Conservation (phyloP, 2,113 vertebrate genomes). For the Pelvicachromis taeniatus region DNA sequence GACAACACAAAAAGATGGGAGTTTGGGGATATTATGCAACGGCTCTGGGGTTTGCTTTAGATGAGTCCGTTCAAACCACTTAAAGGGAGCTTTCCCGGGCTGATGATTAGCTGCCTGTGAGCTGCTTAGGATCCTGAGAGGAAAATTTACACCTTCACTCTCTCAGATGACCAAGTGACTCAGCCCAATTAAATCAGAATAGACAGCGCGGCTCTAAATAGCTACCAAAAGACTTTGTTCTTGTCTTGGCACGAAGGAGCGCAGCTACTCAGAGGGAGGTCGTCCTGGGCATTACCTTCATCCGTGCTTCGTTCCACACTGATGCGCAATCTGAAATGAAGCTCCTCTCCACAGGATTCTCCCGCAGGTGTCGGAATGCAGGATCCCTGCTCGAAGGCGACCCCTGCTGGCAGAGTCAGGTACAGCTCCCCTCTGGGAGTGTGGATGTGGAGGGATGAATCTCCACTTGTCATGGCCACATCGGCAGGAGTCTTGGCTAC, state of each 20-base stretch:
- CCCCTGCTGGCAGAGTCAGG: conserved; percentile 74
- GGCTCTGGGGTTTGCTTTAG: neutral
- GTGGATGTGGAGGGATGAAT: conserved; percentile 62
- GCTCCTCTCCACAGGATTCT: conserved; percentile 67
- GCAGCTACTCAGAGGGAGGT: neutral
- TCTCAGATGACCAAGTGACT: conserved; percentile 30
- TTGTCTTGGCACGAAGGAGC: neutral
- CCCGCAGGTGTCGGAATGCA: conserved; percentile 69
- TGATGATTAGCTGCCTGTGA: neutral
- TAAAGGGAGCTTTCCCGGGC: neutral
- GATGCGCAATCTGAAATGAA: conserved; percentile 80
- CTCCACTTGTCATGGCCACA: conserved; percentile 64
- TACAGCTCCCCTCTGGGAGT: conserved; percentile 47
- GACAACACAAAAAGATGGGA: neutral
- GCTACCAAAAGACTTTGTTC: conserved; percentile 17
- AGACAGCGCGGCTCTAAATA: conserved; percentile 29
- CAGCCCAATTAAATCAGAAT: conserved; percentile 33
- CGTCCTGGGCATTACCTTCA: conserved; percentile 52
- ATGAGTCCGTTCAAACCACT: neutral
- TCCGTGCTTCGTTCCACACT: conserved; percentile 31
- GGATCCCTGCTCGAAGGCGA: conserved; percentile 76
- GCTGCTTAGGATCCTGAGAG: neutral
- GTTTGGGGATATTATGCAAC: neutral
- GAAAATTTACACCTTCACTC: neutral
- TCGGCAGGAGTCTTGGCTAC: conserved; percentile 52